Conservation (phyloP, 2,888 invertebrate genomes). For the Homarus gammarus region DNA sequence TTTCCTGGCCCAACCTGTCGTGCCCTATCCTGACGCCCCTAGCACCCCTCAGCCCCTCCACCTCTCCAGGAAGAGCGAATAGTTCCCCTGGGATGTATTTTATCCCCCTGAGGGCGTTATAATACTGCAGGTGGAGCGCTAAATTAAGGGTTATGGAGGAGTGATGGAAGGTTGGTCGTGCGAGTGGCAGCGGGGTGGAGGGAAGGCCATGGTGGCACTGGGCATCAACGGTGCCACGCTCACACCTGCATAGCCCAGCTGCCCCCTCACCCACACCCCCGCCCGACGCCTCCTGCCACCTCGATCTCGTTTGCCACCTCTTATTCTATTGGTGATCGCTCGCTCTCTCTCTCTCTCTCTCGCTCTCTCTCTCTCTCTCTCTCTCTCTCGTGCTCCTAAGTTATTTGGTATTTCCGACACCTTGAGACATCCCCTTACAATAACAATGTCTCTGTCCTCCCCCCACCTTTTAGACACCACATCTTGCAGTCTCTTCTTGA, state of each 20-base stretch:
- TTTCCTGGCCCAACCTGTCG: constrained; percentile 51
- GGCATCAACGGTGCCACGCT: constrained; percentile 27
- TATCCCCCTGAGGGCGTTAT: background rate
- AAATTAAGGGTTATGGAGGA: background rate
- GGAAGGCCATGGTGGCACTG: constrained; percentile 65
- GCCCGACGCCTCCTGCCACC: constrained; percentile 5
- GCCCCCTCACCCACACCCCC: constrained; percentile 36
- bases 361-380: too few relatives aligned
- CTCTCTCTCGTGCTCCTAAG: background rate
- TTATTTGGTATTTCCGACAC: background rate
- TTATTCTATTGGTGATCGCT: background rate
- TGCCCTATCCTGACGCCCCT: constrained; percentile 3
- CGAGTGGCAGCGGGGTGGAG: constrained; percentile 49
- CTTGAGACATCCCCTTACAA: too few relatives aligned
- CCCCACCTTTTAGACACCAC: too few relatives aligned
- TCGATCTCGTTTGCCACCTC: background rate
- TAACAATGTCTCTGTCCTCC: too few relatives aligned
- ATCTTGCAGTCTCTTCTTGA: too few relatives aligned
- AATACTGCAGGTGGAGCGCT: background rate
- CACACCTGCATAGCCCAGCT: constrained; percentile 56
- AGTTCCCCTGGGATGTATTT: background rate
- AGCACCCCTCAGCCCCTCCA: background rate
- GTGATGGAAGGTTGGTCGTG: constrained; percentile 5
- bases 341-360: background rate
- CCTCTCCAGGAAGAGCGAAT: background rate